These are phyloP conservation scores for Lepus americanus DNA, from an alignment of 2,113 vertebrate species.

Conservation along the genomic window DNA sequence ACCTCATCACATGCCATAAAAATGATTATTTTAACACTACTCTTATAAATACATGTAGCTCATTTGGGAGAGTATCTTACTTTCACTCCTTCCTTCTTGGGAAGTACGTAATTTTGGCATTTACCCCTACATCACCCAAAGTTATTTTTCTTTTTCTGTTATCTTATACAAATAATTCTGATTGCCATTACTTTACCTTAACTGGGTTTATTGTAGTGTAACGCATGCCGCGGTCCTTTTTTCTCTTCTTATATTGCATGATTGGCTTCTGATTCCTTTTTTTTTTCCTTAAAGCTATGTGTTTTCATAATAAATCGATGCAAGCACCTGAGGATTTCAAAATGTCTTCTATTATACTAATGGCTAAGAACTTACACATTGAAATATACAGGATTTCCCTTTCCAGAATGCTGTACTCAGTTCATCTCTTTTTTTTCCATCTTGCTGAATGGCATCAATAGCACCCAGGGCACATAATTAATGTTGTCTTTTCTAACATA, in stretches of 20 bases:
- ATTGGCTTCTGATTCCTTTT: background rate
- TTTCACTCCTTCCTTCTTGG: background rate
- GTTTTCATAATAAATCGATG: background rate
- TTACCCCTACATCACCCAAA: background rate
- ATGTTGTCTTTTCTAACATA: too few relatives aligned
- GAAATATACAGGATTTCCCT: background rate
- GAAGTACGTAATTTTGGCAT: background rate
- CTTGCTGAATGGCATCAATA: too few relatives aligned
- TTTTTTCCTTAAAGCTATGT: constrained; percentile 32
- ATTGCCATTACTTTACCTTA: background rate
- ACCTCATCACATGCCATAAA: background rate
- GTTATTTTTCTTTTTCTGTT: background rate
- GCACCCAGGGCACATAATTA: too few relatives aligned
- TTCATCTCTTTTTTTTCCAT: too few relatives aligned
- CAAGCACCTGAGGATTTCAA: background rate
- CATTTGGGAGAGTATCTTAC: background rate
- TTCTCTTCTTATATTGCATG: background rate
- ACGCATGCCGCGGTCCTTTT: background rate
- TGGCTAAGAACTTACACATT: background rate
- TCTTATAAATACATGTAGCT: background rate
- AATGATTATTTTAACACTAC: background rate
- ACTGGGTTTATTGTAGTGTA: background rate
- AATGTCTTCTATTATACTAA: background rate
- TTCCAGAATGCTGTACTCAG: too few relatives aligned
- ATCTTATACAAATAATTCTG: background rate